Conservation (phyloP, 2,888 invertebrate genomes). For the Bellardia bayeri region DNA sequence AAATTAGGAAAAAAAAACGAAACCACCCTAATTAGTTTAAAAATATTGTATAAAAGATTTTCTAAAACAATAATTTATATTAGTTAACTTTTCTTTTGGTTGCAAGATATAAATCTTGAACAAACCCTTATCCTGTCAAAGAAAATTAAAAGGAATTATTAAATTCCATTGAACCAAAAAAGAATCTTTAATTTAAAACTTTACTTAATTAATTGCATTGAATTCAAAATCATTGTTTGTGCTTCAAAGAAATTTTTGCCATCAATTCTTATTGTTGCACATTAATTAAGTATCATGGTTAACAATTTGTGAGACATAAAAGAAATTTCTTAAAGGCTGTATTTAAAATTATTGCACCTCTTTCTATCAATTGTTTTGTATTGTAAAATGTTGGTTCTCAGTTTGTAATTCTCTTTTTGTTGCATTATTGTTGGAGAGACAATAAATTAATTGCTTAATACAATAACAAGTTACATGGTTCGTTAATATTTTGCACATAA, state of each 20-base stretch:
- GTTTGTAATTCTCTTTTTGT: not conserved
- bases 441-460: constrained; percentile 73
- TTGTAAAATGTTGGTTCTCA: not conserved
- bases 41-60: not conserved
- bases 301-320: not conserved
- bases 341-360: constrained; percentile 48
- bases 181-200: constrained; percentile 53
- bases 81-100: not conserved
- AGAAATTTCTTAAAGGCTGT: not conserved
- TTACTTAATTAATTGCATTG: constrained; percentile 68
- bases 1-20: constrained; percentile 7
- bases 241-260: not conserved
- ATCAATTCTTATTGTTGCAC: constrained; percentile 44
- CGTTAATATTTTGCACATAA: constrained; percentile 70
- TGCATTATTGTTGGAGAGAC: constrained; percentile 29
- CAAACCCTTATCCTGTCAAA: constrained; percentile 61
- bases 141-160: constrained; percentile 26
- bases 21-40: constrained; percentile 41
- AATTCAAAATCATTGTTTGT: constrained; percentile 1
- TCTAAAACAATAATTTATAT: not conserved
- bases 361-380: constrained; percentile 29
- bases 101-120: constrained; percentile 48
- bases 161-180: constrained; percentile 11
- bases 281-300: constrained; percentile 72
- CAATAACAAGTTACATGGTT: constrained; percentile 73